phyloP scores from a whole-genome alignment of 2,113 vertebrate species.

The Orientallactaga bullata region DNA sequence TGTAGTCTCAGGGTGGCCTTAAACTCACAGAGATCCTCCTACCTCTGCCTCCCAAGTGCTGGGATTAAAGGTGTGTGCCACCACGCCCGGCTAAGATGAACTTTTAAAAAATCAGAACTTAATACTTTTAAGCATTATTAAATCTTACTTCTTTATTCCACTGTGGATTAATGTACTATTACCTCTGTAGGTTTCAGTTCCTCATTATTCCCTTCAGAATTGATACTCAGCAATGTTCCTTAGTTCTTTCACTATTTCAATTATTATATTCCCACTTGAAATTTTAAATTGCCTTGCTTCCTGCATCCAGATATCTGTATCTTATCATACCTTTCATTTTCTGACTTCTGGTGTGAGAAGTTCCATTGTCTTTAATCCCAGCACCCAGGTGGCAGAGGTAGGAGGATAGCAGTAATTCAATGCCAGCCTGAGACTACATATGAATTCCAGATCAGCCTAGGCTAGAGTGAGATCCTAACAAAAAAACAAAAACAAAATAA shows the following conservation, averaged over 20 bases:
- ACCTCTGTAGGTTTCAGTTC: background rate
- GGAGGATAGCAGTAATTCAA: no score
- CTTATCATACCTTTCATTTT: conserved; percentile 35
- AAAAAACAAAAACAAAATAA: no score
- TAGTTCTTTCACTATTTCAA: background rate
- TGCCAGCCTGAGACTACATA: no score
- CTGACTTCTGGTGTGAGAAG: background rate
- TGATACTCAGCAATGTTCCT: background rate
- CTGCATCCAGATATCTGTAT: background rate
- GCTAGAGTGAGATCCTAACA: no score
- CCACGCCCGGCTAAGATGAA: no score
- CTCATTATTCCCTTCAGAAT: background rate
- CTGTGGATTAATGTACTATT: background rate
- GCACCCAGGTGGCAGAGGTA: no score
- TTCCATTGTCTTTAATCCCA: background rate
- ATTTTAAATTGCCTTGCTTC: conserved; percentile 19
- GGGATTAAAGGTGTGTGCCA: no score
- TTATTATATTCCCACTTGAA: background rate
- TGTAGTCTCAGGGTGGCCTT: no score
- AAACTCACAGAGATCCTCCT: no score
- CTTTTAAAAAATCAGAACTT: conserved; percentile 30
- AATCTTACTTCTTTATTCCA: background rate
- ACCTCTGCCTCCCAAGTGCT: no score
- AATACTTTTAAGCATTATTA: background rate
- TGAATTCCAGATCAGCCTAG: no score